Percentiles rank a stretch among this genome's conserved stretches.
These are phyloP conservation scores for Sardina pilchardus DNA, from an alignment of 2,113 vertebrate species.

Conservation along the genomic window DNA sequence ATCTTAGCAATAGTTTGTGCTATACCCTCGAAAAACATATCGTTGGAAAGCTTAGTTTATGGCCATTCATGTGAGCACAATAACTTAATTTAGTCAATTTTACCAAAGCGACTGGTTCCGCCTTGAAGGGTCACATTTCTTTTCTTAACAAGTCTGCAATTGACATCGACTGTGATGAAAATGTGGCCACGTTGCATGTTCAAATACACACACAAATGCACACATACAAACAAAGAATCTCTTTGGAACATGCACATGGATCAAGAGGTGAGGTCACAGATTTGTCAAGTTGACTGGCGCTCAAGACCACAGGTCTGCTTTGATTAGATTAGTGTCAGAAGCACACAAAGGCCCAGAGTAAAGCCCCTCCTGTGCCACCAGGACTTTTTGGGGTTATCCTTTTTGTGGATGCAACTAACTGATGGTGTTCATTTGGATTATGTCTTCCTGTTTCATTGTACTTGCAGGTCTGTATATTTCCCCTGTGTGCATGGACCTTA, in stretches of 20 bases:
- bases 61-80: no score
- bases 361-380: conserved; percentile 3
- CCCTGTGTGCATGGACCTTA: neutral
- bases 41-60: no score
- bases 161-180: neutral
- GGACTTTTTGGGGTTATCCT: neutral
- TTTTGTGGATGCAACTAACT: neutral
- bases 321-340: conserved; percentile 8
- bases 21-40: no score
- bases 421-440: neutral
- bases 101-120: no score
- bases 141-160: no score
- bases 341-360: neutral
- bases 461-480: neutral
- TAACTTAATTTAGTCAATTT: no score
- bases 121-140: no score
- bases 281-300: neutral
- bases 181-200: neutral
- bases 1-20: no score
- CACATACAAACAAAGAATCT: neutral
- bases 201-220: no score
- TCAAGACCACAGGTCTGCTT: conserved; percentile 4
- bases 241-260: neutral
- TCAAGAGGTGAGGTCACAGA: neutral
- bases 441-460: neutral